Base-by-base conservation (phyloP, 2,113 vertebrate genomes). In the Ictalurus furcatus region DNA sequence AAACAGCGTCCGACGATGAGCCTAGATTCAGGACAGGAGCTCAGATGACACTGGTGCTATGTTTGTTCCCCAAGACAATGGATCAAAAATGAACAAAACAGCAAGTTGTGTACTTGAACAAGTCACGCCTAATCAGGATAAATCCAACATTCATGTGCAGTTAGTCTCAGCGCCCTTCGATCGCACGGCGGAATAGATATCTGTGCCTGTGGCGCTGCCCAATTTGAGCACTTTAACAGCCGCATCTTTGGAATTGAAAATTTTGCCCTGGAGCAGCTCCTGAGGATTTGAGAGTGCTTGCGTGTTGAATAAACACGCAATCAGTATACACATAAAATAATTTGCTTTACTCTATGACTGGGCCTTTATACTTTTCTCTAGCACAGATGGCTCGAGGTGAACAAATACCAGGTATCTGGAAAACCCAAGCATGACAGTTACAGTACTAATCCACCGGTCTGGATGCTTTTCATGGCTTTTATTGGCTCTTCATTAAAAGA, bases 111-210 rank as follows among this genome's bases (percentile, higher is more conserved):
- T 76, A 54, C 84, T 86, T 69, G 69, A 87, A 85, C 81, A 56
- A 89, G 81, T 85, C 69, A 34, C 23, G 81, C 59, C 61, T 87
- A 91, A 91, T 91, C 81, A 85, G 82, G 82, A 87, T 91, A 85
- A 87, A 56, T 74, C 81, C 76, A 52, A n/a, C 40, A 89, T 89
- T 91, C 85, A 85, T 69, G 59, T 85, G 81, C 85, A 85, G 80
- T 91, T 87, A 85, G 71, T 87, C 67, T 87, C 85, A 85, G 73
- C 17, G 37, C 73, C 80, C 81, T 81, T 9, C 58, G 59, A 85
- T 87, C 58, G 28, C 85, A 83, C 58, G 54, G 40, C 81, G 28
- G 85, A 83, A 85, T 82, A 65, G 82, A 90, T 67, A 89, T 90
- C 28, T 63, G 37, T 1, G 87, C 89, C 89, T 81, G 81, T 76